Percentiles rank a stretch among this genome's conserved stretches.
These are phyloP conservation scores for Trachelipus rathkii DNA, from an alignment of 1,140 invertebrate genomes.

Conservation along the genomic window DNA sequence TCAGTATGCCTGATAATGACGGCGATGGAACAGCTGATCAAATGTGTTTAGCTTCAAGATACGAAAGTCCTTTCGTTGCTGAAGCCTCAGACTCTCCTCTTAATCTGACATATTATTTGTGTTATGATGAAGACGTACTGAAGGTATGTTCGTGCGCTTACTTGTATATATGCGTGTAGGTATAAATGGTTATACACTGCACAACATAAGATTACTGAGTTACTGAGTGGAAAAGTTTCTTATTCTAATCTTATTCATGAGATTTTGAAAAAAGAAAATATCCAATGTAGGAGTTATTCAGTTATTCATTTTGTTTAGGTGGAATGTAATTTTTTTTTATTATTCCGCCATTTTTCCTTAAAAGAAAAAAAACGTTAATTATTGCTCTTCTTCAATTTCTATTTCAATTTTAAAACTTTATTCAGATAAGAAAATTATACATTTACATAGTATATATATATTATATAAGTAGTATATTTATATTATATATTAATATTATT, in stretches of 20 bases:
- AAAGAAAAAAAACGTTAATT: no score
- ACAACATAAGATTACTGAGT: neutral
- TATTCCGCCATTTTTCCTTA: no score
- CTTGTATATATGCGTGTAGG: neutral
- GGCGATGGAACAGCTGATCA: conserved; percentile 59
- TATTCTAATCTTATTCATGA: neutral
- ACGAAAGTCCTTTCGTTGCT: conserved; percentile 42
- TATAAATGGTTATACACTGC: neutral
- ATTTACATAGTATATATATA: no score
- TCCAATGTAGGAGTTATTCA: no score
- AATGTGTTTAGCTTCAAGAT: conserved; percentile 59
- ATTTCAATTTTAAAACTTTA: no score
- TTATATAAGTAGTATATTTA: no score
- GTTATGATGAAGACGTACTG: conserved; percentile 55
- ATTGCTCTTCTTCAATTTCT: no score
- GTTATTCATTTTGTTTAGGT: neutral
- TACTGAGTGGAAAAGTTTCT: neutral
- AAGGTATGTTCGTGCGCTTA: conserved; percentile 51
- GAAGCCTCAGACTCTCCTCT: conserved; percentile 37
- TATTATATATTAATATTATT: no score
- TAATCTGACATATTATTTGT: conserved; percentile 59
- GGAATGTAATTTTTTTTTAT: no score
- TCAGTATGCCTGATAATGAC: conserved; percentile 68
- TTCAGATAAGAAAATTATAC: no score
- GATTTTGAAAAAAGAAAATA: no score